Percentiles rank a stretch among this genome's conserved stretches.
Conservation (phyloP, 2,888 invertebrate genomes). For the Noctua fimbriata region DNA sequence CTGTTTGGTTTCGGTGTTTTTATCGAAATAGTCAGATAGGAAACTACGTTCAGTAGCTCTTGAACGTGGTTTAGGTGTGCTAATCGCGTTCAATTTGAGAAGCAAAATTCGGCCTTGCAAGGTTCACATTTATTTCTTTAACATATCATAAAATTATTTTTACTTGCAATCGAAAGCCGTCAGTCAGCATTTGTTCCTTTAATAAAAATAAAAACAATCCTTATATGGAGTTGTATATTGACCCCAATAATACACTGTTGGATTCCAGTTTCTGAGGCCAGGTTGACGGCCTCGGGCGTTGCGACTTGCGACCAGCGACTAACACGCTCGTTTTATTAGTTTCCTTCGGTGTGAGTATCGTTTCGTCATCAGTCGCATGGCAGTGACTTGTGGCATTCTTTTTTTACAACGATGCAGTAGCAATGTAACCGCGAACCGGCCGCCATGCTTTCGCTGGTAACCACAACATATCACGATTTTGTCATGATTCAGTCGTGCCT, state of each 20-base stretch:
- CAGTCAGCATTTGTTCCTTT: not conserved
- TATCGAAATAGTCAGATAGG: not conserved
- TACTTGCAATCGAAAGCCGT: not conserved
- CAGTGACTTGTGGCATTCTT: not conserved
- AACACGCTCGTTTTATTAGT: not conserved
- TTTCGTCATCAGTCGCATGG: not conserved
- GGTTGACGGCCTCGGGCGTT: not conserved
- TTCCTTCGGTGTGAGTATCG: not conserved
- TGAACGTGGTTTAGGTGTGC: not conserved
- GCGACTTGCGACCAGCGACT: not conserved
- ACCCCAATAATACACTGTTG: not conserved
- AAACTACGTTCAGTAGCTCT: not conserved
- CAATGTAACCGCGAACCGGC: not conserved
- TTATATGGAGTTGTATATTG: not conserved
- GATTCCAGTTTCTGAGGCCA: slow-evolving; percentile 4
- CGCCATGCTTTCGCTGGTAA: not conserved
- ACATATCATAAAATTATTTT: not conserved
- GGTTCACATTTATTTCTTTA: not conserved
- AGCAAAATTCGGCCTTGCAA: not conserved
- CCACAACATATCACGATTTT: not conserved
- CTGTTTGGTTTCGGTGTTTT: not conserved
- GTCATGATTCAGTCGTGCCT: too few species aligned
- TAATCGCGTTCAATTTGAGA: not conserved
- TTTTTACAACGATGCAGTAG: not conserved
- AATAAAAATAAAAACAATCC: not conserved